Evolutionary conservation across 1,140 invertebrate species (phyloP), one percentile per base, ranked within the genome.

Genomic region (Hormaphis cornu): DNA sequence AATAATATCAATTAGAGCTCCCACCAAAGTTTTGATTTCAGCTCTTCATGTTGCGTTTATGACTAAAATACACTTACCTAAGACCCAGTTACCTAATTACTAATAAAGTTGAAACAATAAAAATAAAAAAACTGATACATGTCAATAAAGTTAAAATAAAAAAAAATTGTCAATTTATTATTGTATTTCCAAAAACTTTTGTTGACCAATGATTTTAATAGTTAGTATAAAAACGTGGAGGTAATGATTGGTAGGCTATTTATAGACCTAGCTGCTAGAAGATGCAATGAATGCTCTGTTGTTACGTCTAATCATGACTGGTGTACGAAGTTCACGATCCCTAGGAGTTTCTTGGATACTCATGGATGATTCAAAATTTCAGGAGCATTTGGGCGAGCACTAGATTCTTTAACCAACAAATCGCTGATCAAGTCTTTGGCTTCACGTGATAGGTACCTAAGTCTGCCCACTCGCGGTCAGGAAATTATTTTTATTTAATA

Each of bases 351-450:
- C 80, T 14, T 82, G 58, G 83, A 82, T 71, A 96, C 83, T 94
- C 95, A 97, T 0, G 87, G 86, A 82, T 97, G 93, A 74, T 88
- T 82, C 56, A 97, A 81, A 26, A 97, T 90, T 72, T 86, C 84
- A 75, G 87, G 86, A 70, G 94, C 93, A 74, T 90, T 91, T 69
- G 95, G 84, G 70, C 95, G 86, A 75, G 86, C 83, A 28, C 81
- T 81, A 22, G 91, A 88, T 76, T 92, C 86, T 77, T 91, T 89
- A 28, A 93, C 89, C 72, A 98, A 81, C 74, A 98, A 81, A 75
- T 89, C 86, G 44, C 84, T 82, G 76, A 98, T 97, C 63, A 99
- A 84, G 78, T 97, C 91, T 81, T 97, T 98, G 18, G 95, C 95
- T 73, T 95, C 89, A 28, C 85, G 81, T 28, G 92, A 95, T 69